Evolutionary conservation across 2,113 vertebrate genomes (phyloP), one percentile per base, ranked within the genome.

Genomic region (Grallaria varia): DNA sequence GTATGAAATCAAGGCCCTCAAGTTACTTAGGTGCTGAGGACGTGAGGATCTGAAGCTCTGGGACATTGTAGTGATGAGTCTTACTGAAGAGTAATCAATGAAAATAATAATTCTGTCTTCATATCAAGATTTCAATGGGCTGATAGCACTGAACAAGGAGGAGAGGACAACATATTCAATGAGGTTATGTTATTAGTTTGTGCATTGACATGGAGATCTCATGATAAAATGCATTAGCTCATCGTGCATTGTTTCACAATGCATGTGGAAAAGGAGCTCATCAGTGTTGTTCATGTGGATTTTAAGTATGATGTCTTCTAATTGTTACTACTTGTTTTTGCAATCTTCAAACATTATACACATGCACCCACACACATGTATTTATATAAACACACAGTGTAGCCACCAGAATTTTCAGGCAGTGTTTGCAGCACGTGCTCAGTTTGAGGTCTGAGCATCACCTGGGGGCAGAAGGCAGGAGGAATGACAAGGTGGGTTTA

Each of bases 31-130:
- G 4, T 60, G 33, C 47, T 35, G 47, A 64, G 52, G 31, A 84
- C 73, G 50, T 6, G 4, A 10, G 27, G 24, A 63, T 89, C 60
- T 74, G 73, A 62, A 60, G 44, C 35, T 28, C 8, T 7, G 23
- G 52, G n/a, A 42, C 25, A 21, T 31, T 22, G 21, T 9, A 74
- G 45, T 28, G 25, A 30, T 58, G n/a, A 42, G 17, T 23, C 5
- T 18, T 68, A 22, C 27, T 58, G 44, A 50, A 33, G 23, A 64
- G 30, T 45, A 59, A 42, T 44, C 2, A 8, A 62, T 64, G 60
- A 81, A 91, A 91, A 93, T 40, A 75, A 63, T 84, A 5, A 68
- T 74, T 79, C 67, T 87, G 42, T 47, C 78, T 72, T 82, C 77
- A 68, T 50, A 89, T 63, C 14, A 55, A 39, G 39, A 63, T 94